Evolutionary conservation across 2,113 vertebrate species (phyloP).

Genomic region (Peromyscus maniculatus): DNA sequence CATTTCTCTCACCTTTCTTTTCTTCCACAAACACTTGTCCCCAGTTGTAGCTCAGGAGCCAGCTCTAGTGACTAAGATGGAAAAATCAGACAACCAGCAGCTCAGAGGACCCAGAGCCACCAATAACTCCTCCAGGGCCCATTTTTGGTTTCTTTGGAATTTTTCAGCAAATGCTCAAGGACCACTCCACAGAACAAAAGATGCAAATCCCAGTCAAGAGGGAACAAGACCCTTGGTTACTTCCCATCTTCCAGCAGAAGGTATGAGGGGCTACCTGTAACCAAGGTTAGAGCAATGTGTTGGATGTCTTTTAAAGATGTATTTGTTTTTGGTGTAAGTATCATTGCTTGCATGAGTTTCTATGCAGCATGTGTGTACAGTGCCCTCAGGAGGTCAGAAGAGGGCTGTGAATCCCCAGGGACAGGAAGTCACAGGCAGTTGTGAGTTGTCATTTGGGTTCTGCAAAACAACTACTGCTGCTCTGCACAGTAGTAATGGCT

Average conservation of each 20-base stretch:
- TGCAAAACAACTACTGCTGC: background rate
- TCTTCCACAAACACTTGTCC: background rate
- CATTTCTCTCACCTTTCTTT: too few relatives aligned
- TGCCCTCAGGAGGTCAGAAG: background rate
- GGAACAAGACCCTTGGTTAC: background rate
- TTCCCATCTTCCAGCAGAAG: background rate
- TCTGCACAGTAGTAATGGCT: background rate
- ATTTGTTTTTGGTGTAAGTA: too few relatives aligned
- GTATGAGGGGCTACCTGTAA: background rate
- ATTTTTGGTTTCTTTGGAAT: background rate
- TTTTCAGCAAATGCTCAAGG: background rate
- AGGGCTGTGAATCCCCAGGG: background rate
- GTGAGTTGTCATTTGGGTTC: background rate
- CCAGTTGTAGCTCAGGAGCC: background rate
- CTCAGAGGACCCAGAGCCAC: background rate
- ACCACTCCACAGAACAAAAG: background rate
- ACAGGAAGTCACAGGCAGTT: too few relatives aligned
- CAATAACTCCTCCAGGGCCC: background rate
- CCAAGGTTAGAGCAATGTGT: too few relatives aligned
- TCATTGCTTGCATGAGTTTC: too few relatives aligned
- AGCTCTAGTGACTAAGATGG: background rate
- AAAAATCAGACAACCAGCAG: background rate
- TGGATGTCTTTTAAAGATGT: too few relatives aligned
- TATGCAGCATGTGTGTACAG: too few relatives aligned
- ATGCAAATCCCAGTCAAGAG: background rate